Evolutionary conservation across 2,113 vertebrate species (phyloP).

Genomic region (Sinocyclocheilus anophthalmus): DNA sequence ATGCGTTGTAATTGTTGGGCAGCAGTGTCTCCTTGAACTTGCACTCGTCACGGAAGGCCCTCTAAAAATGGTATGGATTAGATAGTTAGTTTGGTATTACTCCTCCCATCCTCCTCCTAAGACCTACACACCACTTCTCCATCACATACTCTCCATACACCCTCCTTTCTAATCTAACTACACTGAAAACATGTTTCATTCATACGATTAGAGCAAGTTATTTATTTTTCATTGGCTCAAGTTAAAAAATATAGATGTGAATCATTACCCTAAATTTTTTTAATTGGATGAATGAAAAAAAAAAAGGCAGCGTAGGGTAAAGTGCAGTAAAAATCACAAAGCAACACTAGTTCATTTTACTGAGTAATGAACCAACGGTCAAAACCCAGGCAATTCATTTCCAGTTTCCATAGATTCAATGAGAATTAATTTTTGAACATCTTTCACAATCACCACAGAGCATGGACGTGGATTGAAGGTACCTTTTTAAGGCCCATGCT

Average conservation of each 20-base stretch:
- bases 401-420: background rate
- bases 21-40: constrained; percentile 92
- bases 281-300: too few relatives aligned
- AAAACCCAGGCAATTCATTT: background rate
- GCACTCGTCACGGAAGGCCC: constrained; percentile 91
- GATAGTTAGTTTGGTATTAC: constrained; percentile 32
- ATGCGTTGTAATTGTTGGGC: constrained; percentile 95
- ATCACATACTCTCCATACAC: background rate
- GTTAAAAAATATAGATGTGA: too few relatives aligned
- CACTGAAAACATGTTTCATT: too few relatives aligned
- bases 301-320: too few relatives aligned
- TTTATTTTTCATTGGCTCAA: too few relatives aligned
- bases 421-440: background rate
- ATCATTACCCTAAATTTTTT: too few relatives aligned
- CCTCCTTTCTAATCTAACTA: background rate
- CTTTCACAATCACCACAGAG: background rate
- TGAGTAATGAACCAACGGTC: too few relatives aligned
- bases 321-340: background rate
- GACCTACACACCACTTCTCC: background rate
- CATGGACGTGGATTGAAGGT: background rate
- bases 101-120: background rate
- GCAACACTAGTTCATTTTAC: too few relatives aligned
- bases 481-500: background rate
- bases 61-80: constrained; percentile 71
- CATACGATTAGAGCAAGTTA: too few relatives aligned